Evolutionary conservation across 2,113 vertebrate species (phyloP).

Genomic region (Connochaetes taurinus): DNA sequence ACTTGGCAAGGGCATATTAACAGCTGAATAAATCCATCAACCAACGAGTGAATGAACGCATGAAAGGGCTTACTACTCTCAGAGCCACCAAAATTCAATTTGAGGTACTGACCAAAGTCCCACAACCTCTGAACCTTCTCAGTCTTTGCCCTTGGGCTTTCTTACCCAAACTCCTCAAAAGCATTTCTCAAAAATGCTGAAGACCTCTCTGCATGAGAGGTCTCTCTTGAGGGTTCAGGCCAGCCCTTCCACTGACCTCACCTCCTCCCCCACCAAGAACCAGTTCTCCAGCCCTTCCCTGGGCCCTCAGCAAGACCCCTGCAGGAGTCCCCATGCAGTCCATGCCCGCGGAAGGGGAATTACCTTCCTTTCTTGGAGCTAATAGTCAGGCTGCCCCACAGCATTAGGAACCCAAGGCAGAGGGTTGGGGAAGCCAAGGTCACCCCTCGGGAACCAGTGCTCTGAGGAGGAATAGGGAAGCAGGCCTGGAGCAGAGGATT

Average conservation of each 20-base stretch:
- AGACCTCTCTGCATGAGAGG: neutral
- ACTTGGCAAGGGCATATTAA: neutral
- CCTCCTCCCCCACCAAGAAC: neutral
- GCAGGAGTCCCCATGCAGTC: neutral
- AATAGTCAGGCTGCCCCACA: neutral
- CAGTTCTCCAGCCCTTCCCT: neutral
- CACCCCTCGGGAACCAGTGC: neutral
- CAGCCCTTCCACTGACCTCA: neutral
- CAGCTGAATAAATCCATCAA: neutral
- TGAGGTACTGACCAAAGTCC: neutral
- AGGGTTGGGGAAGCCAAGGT: neutral
- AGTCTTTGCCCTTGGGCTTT: neutral
- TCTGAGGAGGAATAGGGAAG: neutral
- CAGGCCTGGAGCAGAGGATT: neutral
- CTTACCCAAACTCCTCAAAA: neutral
- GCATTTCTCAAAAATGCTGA: neutral
- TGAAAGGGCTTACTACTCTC: neutral
- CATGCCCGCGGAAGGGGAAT: neutral
- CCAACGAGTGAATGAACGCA: neutral
- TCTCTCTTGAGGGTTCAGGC: neutral
- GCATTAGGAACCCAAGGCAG: neutral
- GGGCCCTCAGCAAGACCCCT: neutral
- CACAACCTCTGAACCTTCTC: neutral
- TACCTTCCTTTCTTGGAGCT: neutral
- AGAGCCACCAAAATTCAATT: neutral